These are phyloP conservation scores for Netelia virgata DNA, from an alignment of 2,888 invertebrate genomes.

Conservation along the genomic window DNA sequence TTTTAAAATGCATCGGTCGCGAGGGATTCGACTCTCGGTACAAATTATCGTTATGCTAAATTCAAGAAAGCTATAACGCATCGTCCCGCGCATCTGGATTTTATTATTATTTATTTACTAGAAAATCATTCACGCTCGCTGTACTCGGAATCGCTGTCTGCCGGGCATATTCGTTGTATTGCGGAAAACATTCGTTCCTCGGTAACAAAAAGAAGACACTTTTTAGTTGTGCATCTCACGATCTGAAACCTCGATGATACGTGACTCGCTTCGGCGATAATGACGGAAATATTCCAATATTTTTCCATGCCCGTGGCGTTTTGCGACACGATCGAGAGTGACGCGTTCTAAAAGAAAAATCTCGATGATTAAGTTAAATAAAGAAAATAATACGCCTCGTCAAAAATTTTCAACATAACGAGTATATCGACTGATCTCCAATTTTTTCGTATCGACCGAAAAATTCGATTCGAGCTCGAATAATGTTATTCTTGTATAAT, in stretches of 20 bases:
- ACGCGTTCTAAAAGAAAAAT: not conserved
- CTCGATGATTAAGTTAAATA: not conserved
- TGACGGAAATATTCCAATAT: slow-evolving; percentile 10
- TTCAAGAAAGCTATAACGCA: slow-evolving; percentile 22
- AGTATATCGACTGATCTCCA: no score
- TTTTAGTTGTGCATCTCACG: slow-evolving; percentile 56
- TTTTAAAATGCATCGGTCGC: not conserved
- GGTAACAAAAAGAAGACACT: slow-evolving; percentile 16
- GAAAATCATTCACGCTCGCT: slow-evolving; percentile 37
- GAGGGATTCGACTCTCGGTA: not conserved
- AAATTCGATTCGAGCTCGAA: not conserved
- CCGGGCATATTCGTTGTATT: slow-evolving; percentile 24
- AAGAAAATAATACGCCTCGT: not conserved
- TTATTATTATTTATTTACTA: slow-evolving; percentile 10
- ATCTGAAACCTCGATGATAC: slow-evolving; percentile 49
- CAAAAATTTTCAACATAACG: no score
- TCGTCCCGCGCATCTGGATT: slow-evolving; percentile 2
- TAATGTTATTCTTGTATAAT: not conserved
- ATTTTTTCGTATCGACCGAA: no score
- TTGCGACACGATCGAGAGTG: not conserved
- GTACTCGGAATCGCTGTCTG: slow-evolving; percentile 28
- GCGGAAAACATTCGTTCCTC: not conserved
- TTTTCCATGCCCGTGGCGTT: not conserved
- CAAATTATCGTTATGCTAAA: slow-evolving; percentile 47
- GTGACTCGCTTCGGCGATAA: slow-evolving; percentile 44